Percentiles rank a stretch among this genome's conserved stretches.
phyloP scores from a whole-genome alignment of 2,888 invertebrate species.

The Ormia ochracea region DNA sequence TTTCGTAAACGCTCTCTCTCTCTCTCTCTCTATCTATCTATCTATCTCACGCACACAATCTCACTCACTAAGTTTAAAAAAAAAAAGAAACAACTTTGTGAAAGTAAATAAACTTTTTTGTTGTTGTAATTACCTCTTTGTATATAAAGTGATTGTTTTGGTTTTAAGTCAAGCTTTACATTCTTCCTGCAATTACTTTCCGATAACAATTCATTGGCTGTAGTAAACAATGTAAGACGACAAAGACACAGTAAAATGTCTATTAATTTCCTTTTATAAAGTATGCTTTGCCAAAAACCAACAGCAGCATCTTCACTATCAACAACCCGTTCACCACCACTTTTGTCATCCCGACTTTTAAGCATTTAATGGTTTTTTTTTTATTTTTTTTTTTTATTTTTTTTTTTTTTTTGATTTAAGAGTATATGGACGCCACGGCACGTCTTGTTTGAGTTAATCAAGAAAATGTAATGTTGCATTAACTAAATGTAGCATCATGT shows the following conservation, averaged over 20 bases:
- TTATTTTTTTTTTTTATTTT: no score
- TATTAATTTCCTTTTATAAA: slow-evolving; percentile 28
- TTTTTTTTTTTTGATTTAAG: slow-evolving; percentile 17
- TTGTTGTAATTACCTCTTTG: background rate
- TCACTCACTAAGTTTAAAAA: background rate
- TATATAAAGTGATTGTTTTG: slow-evolving; percentile 2
- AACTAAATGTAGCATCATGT: slow-evolving; percentile 30
- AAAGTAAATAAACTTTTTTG: background rate
- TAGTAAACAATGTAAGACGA: background rate
- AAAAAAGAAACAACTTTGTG: background rate
- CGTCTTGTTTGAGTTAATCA: slow-evolving; percentile 18
- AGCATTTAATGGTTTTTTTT: slow-evolving; percentile 39
- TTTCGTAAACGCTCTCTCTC: background rate
- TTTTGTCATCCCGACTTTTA: slow-evolving; percentile 32
- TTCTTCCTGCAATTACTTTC: background rate
- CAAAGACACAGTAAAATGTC: background rate
- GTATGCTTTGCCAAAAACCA: slow-evolving; percentile 33
- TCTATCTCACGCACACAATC: no score
- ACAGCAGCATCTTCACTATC: slow-evolving; percentile 26
- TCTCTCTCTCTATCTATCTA: background rate
- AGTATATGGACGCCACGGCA: background rate
- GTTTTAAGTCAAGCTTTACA: background rate
- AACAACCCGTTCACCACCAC: slow-evolving; percentile 11
- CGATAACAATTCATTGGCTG: background rate
- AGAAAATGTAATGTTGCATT: slow-evolving; percentile 16